Evolutionary conservation across 2,797 vertebrate genomes (phyloP), one percentile per base, ranked within the genome.

Genomic region (Etheostoma perlongum): DNA sequence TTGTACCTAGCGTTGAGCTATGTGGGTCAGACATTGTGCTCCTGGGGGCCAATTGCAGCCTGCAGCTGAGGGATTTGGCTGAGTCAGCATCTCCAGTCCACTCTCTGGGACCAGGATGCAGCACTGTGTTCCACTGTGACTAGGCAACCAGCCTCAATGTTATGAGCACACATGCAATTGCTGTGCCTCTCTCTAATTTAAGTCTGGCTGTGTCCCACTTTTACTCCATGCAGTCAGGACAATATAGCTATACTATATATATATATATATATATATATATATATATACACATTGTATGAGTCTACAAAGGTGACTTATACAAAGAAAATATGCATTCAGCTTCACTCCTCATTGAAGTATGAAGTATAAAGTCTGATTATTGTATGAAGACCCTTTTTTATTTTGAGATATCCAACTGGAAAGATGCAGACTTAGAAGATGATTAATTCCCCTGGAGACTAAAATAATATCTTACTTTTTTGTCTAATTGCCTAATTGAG

Each of bases 1-100:
- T 76, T 60, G 76, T 84, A 83, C 63, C 82, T 81, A 36, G 60
- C 60, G 30, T 65, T 72, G 85, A 89, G 82, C 88, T 93, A 93
- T 93, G 87, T 94, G 90, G 93, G 92, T 93, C 92, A 93, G 91
- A 92, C 89, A 76, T 72, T 73, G 82, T 88, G 91, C 91, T 93
- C 89, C 91, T 93, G 78, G 88, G 92, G 91, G 84, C 89, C 89
- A 85, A 86, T 89, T 92, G 81, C 78, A 92, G 89, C 89, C 89
- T 88, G 91, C 91, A 92, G 91, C 92, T 93, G 92, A 92, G 87
- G 90, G 91, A 88, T 92, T 87, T 66, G 81, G 82, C 90, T 94
- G 90, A 93, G 78, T 94, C 92, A 94, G 93, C 91, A 92, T 88
- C 85, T 92, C 78, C 83, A 79, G 84, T 81, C 86, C 75, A 83